These are phyloP conservation scores for Heterodera carotae DNA, from an alignment of 1,140 invertebrate species.

Conservation along the genomic window DNA sequence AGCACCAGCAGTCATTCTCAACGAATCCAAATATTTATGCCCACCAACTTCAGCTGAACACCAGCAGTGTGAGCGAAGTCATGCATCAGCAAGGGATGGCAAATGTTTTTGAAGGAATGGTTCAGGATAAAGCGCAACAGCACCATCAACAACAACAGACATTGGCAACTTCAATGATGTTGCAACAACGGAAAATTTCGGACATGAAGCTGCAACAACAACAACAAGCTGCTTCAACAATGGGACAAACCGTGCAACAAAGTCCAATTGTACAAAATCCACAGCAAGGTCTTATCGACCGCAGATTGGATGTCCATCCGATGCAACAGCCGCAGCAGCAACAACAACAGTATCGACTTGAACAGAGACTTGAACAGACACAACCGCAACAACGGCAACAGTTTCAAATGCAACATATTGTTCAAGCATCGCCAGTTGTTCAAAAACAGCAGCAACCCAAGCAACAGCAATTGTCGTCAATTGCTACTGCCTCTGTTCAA, in stretches of 20 bases:
- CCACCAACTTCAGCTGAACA: no score
- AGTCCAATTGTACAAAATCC: background rate
- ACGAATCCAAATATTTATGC: no score
- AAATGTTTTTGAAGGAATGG: no score
- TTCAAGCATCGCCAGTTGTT: conserved; percentile 4
- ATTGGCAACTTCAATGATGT: background rate
- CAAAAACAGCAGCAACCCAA: conserved; percentile 27
- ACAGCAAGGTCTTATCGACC: background rate
- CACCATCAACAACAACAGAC: background rate
- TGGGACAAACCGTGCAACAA: background rate
- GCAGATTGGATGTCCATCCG: background rate
- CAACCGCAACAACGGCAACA: conserved; percentile 1
- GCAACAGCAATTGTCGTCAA: background rate
- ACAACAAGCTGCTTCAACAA: background rate
- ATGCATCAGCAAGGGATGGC: no score
- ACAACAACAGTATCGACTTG: conserved; percentile 21
- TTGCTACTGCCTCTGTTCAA: background rate
- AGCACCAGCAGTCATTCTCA: no score
- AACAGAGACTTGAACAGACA: conserved; percentile 6
- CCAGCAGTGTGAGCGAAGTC: no score
- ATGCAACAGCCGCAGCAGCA: conserved; percentile 12
- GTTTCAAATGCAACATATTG: conserved; percentile 22
- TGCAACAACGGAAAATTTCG: background rate
- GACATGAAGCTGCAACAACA: background rate
- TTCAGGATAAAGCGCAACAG: background rate